Conservation (phyloP, 2,888 invertebrate genomes). For the Lepetodrilus schrolli region DNA sequence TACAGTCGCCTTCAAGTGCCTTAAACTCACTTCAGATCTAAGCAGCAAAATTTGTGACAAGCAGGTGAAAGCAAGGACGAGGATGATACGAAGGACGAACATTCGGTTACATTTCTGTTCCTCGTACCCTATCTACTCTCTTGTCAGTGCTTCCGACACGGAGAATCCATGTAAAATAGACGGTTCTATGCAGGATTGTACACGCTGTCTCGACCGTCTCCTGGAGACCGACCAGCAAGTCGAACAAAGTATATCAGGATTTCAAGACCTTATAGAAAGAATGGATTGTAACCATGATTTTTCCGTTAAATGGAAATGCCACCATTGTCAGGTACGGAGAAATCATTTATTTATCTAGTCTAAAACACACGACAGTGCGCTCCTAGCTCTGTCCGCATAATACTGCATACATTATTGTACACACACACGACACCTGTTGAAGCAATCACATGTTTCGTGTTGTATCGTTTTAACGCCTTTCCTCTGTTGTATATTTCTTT, state of each 20-base stretch:
- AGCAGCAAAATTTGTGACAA: conserved; percentile 4
- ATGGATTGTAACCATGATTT: conserved; percentile 18
- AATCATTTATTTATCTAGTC: not conserved
- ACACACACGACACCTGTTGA: not conserved
- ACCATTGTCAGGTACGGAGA: conserved; percentile 17
- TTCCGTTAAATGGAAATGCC: conserved; percentile 28
- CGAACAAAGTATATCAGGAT: conserved; percentile 6
- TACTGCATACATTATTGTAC: not conserved
- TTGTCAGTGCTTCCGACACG: conserved; percentile 9
- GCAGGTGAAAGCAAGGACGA: conserved; percentile 8
- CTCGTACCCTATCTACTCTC: conserved; percentile 17
- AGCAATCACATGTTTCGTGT: not conserved
- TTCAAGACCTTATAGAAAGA: conserved; percentile 1
- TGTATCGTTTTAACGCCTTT: not conserved
- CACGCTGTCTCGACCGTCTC: conserved; percentile 2
- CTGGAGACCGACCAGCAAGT: not conserved
- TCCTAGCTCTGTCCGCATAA: not conserved
- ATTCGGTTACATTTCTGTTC: conserved; percentile 24
- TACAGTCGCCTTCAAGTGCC: not conserved
- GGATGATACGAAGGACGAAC: conserved; percentile 7
- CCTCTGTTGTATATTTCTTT: not conserved
- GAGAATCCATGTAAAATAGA: conserved; percentile 13
- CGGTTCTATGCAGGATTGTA: conserved; percentile 2
- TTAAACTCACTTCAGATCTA: conserved; percentile 3
- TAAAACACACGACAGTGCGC: not conserved